Evolutionary conservation across 1,140 invertebrate species (phyloP), one percentile per base, ranked within the genome.

Genomic region (Heterodera schachtii): DNA sequence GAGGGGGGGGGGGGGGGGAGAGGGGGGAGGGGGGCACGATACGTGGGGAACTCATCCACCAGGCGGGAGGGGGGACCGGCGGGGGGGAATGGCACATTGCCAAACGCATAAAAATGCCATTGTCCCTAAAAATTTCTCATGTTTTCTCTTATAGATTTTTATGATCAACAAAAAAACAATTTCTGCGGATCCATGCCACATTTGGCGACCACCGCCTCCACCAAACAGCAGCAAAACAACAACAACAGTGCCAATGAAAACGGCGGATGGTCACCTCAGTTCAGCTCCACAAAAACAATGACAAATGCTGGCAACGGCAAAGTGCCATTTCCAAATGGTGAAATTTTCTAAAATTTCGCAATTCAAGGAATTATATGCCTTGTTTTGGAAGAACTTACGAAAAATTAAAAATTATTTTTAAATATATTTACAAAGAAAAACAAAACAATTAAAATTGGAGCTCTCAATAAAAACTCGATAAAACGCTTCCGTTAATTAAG

Each of bases 251-350:
- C 49, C 21, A 31, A 46, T 46, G 44, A 46, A 71, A 31, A 31
- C 31, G 44, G 67, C 16, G 41, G 69, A 7, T 71, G 1, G 5
- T 43, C 69, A 43, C 44, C 49, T 43, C 57, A 11, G n/a, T 70
- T 64, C 75, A 60, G 75, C 44, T 44, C 49, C n/a, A n/a, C 16
- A 41, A 76, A 64, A 31, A 0, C 57, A 57, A 75, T 31, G 41
- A 75, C 31, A 21, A 75, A 75, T 60, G 66, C 75, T 66, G 44
- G 47, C 75, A 57, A 41, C 75, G 66, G 66, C n/a, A 21, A 66
- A 76, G 41, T 21, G 9, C 31, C 75, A 3, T n/a, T 64, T 60
- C 52, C 74, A 75, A 75, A 60, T 76, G 66, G 31, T 75, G 31
- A 9, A 49, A 16, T 52, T 6, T 19, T 16, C 16, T 60, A 31